Conservation (phyloP, 23 tunicate genomes). For the Styela clava region DNA sequence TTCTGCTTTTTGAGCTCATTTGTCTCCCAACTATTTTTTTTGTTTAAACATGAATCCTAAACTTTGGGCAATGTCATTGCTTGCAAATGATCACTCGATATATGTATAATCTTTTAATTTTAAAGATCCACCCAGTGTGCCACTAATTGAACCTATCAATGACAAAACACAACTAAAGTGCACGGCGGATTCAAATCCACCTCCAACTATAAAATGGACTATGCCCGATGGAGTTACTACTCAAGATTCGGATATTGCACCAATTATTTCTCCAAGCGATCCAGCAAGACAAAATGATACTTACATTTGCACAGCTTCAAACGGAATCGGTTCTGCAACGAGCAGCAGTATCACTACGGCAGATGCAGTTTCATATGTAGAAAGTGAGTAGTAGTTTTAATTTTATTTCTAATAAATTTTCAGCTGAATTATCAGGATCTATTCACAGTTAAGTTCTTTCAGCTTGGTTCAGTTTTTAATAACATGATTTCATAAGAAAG, state of each 20-base stretch:
- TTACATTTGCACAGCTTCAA: constrained; percentile 44
- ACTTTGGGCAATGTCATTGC: too few species aligned
- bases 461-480: too few species aligned
- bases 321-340: constrained; percentile 14
- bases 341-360: constrained; percentile 32
- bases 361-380: constrained; percentile 32
- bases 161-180: constrained; percentile 35
- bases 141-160: constrained; percentile 25
- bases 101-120: neutral
- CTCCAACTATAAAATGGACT: constrained; percentile 44
- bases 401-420: neutral
- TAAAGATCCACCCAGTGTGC: constrained; percentile 43
- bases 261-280: constrained; percentile 29
- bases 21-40: too few species aligned
- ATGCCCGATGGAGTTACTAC: constrained; percentile 33
- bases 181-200: constrained; percentile 54
- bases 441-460: too few species aligned
- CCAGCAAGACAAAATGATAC: constrained; percentile 47
- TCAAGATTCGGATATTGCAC: constrained; percentile 11
- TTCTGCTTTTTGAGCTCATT: too few species aligned
- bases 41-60: too few species aligned
- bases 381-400: constrained; percentile 38
- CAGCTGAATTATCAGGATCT: neutral
- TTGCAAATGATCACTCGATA: too few species aligned
- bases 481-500: too few species aligned